Base-by-base conservation (phyloP, 1,140 invertebrate genomes). In the Heliothis virescens region DNA sequence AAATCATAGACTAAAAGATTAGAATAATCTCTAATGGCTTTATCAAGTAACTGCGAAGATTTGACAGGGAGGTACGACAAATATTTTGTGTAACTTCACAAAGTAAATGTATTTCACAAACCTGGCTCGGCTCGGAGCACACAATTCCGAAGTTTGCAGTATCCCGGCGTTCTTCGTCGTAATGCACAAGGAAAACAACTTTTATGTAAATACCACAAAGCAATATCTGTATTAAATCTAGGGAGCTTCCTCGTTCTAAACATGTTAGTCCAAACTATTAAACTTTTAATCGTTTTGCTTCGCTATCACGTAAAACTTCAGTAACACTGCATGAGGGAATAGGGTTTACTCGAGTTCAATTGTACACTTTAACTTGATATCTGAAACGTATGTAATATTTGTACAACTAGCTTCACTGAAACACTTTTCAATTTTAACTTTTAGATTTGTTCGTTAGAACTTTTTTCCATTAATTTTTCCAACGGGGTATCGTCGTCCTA, bases 281-380 rank as follows among this genome's bases (percentile, higher is more conserved):
- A 71, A 71, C 48, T 71, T 71, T 53, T 71, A 71, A 71, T 71
- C 48, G 48, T 71, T 50, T 53, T 71, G 50, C 48, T 53, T 53
- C 16, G 13, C 67, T 53, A 69, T 29, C 67, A 2, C 13, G 10
- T 53, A 29, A 26, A 29, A 53, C 48, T 29, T 71, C 7, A 29
- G 50, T 18, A 29, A 26, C 26, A 12, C 52, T 1, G 29, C 26
- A 53, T 29, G 67, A 29, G 67, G 48, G 41, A 67, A 26, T 52
- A 47, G 16, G 16, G 47, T 29, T 69, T 53, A 15, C 16, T 52
- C 9, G 9, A 52, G 48, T 69, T 69, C 65, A 9, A 41, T 10
- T 26, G 47, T 65, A 16, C 16, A 29, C 16, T 50, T 69, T 5
- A 69, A 50, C 41, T 41, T 65, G 34, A 65, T 9, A 60, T 13